phyloP scores from a whole-genome alignment of 2,888 invertebrate species.

The Disparrhopalites patrizii region DNA sequence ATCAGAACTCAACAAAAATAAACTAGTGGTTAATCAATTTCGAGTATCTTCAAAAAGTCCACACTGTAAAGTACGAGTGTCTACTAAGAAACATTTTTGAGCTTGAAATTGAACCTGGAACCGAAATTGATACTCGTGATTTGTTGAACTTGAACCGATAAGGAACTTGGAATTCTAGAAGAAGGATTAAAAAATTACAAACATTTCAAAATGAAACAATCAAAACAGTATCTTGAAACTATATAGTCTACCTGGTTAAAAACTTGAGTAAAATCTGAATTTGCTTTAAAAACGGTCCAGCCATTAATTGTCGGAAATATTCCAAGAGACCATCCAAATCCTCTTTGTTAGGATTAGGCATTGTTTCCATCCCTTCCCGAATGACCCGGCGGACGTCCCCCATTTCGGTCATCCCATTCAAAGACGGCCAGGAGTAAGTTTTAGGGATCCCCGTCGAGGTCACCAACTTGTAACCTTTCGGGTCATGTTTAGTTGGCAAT shows the following conservation, averaged over 20 bases:
- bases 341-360: not conserved
- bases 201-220: no score
- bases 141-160: no score
- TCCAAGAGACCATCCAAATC: slow-evolving; percentile 14
- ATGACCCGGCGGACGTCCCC: slow-evolving; percentile 2
- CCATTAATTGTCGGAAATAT: slow-evolving; percentile 12
- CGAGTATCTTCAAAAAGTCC: no score
- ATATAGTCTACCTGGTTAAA: slow-evolving; percentile 21
- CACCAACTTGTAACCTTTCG: not conserved
- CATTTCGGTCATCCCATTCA: slow-evolving; percentile 11
- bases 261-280: slow-evolving; percentile 10
- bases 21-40: no score
- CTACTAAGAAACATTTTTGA: no score
- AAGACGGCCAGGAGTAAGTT: not conserved
- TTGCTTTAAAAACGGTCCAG: slow-evolving; percentile 6
- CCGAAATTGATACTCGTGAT: no score
- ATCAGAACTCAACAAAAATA: no score
- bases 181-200: no score
- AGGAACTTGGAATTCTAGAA: no score
- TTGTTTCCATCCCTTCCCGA: not conserved
- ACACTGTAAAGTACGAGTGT: no score
- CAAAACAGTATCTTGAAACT: no score
- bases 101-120: no score
- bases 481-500: not conserved
- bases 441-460: not conserved